A percentile compares a stretch with the other conserved stretches of the same genome.
phyloP scores from a whole-genome alignment of 1,140 invertebrate species.

The Melanaphis sacchari region DNA sequence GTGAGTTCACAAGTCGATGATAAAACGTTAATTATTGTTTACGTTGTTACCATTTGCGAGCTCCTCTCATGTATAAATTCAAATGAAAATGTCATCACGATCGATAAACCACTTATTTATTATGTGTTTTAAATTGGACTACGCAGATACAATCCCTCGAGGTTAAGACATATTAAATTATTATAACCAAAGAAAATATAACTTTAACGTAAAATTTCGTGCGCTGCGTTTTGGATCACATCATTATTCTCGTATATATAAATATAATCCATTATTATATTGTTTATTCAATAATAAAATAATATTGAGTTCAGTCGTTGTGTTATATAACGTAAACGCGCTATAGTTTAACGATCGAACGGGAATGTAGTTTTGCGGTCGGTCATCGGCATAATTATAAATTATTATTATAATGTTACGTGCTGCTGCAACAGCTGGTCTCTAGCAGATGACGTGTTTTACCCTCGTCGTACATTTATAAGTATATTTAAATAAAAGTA shows the following conservation, averaged over 20 bases:
- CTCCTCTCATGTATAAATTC: not conserved
- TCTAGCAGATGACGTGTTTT: not conserved
- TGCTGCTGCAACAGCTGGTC: not conserved
- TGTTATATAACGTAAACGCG: not conserved
- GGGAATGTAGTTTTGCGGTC: slow-evolving; percentile 2
- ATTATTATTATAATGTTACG: not conserved
- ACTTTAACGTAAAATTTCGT: not conserved
- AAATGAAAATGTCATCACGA: not conserved
- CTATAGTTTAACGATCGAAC: not conserved
- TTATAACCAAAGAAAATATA: not conserved
- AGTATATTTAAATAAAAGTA: not conserved
- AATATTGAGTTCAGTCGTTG: not conserved
- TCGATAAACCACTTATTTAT: not conserved
- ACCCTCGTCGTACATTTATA: not conserved
- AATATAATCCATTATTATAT: not conserved
- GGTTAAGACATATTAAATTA: not conserved
- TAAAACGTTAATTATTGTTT: not conserved
- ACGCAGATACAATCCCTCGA: not conserved
- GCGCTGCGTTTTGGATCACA: not conserved
- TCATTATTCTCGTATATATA: not conserved
- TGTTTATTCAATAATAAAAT: not conserved
- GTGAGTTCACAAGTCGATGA: not conserved
- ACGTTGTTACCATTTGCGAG: too few relatives aligned
- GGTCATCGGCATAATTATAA: not conserved
- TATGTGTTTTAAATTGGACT: not conserved